These are phyloP conservation scores for Mola mola DNA, from an alignment of 2,113 vertebrate species.

Conservation along the genomic window DNA sequence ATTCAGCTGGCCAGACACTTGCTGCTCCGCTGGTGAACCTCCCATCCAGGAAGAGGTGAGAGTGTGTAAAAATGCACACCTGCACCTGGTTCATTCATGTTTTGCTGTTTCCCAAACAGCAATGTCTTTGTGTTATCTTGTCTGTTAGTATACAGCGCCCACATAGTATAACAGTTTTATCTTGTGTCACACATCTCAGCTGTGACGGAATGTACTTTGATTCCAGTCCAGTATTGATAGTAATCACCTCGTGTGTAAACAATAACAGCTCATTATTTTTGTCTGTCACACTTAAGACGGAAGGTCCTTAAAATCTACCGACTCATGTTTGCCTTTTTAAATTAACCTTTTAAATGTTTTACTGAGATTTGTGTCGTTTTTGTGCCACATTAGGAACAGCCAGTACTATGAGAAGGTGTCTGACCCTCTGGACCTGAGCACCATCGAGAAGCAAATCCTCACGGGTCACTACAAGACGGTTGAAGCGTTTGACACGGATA, in stretches of 20 bases:
- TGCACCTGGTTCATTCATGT: constrained; percentile 34
- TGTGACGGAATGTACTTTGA: constrained; percentile 49
- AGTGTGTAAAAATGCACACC: constrained; percentile 74
- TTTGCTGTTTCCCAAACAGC: constrained; percentile 37
- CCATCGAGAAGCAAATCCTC: constrained; percentile 97
- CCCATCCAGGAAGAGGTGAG: constrained; percentile 96
- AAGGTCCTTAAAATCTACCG: no score
- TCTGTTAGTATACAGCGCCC: constrained; percentile 48
- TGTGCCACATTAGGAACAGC: constrained; percentile 84
- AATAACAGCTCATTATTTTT: constrained; percentile 34
- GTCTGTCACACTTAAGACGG: neutral
- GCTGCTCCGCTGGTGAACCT: constrained; percentile 94
- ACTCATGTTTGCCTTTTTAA: neutral
- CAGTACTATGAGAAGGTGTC: constrained; percentile 99
- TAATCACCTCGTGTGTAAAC: constrained; percentile 48
- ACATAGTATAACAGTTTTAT: constrained; percentile 61
- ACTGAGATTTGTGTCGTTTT: neutral
- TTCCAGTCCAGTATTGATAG: constrained; percentile 44
- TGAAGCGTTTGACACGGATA: constrained; percentile 96
- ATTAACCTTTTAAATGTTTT: neutral
- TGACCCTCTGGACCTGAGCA: constrained; percentile 93
- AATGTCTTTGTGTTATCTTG: constrained; percentile 37
- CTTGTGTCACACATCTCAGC: constrained; percentile 31
- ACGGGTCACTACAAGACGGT: constrained; percentile 96
- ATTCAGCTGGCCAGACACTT: constrained; percentile 90